phyloP scores from a whole-genome alignment of 2,888 invertebrate genomes.

The Dolichomitus sp. region DNA sequence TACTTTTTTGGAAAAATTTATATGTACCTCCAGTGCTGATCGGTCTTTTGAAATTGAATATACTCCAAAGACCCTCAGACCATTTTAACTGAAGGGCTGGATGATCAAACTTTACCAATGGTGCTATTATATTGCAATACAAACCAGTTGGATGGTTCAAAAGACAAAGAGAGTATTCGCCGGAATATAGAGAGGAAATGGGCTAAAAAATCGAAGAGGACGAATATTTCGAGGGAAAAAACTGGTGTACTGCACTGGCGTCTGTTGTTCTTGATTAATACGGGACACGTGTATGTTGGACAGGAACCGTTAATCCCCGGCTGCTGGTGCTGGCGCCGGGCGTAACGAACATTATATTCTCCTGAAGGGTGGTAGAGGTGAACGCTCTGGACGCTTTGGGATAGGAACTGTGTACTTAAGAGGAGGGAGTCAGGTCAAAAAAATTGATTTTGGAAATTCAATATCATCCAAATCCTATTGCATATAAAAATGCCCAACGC shows the following conservation, averaged over 20 bases:
- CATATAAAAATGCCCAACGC: no score
- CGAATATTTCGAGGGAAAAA: constrained; percentile 39
- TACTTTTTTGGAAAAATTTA: not conserved
- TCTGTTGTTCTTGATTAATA: constrained; percentile 52
- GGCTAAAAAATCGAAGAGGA: constrained; percentile 29
- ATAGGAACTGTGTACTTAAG: not conserved
- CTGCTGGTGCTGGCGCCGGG: constrained; percentile 18
- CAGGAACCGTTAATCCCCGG: constrained; percentile 49
- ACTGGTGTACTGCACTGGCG: not conserved
- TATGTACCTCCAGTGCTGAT: constrained; percentile 22
- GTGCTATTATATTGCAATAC: not conserved
- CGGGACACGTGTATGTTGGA: constrained; percentile 37
- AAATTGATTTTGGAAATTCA: no score
- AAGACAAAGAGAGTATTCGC: constrained; percentile 10
- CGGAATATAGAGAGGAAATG: constrained; percentile 19
- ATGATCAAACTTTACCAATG: constrained; percentile 13
- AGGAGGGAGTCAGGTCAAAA: no score
- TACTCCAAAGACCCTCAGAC: constrained; percentile 14
- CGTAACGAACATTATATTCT: constrained; percentile 24
- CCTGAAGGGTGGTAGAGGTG: constrained; percentile 12
- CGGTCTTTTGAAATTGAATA: constrained; percentile 11
- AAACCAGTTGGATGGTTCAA: constrained; percentile 15
- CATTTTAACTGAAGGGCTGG: constrained; percentile 2
- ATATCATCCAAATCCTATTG: no score
- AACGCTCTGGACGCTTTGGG: not conserved